A percentile compares a stretch with the other conserved stretches of the same genome.
Conservation (phyloP, 2,888 invertebrate genomes). For the Drosophila cyrtoloma region DNA sequence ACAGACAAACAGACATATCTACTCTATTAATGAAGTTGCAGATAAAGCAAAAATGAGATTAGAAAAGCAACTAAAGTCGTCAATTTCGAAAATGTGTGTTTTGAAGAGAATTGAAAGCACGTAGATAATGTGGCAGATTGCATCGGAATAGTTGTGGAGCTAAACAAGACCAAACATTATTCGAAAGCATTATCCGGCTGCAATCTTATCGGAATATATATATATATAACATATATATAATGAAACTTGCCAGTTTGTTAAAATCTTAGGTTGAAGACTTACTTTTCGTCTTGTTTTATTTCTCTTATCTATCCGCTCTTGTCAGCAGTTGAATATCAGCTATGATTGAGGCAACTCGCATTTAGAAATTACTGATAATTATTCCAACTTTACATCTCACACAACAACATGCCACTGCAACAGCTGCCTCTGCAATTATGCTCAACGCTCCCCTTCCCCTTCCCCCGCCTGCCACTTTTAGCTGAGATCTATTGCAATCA, state of each 20-base stretch:
- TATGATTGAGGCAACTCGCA: not conserved
- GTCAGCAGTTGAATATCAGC: not conserved
- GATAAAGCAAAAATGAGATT: conserved; percentile 28
- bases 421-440: conserved; percentile 32
- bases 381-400: conserved; percentile 18
- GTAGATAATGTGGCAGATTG: conserved; percentile 1
- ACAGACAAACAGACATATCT: not conserved
- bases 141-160: too few species aligned
- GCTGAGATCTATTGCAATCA: conserved; percentile 23
- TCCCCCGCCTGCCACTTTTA: not conserved
- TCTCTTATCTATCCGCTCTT: not conserved
- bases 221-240: not conserved
- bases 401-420: conserved; percentile 10
- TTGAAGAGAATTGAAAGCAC: conserved; percentile 2
- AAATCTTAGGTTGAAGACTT: not conserved
- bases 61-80: conserved; percentile 5
- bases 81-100: conserved; percentile 1
- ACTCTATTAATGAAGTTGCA: conserved; percentile 5
- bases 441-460: not conserved
- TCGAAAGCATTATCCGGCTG: not conserved
- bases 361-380: conserved; percentile 17
- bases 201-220: not conserved
- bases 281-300: not conserved
- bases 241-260: not conserved
- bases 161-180: not conserved